Base-by-base conservation (phyloP, 2,797 vertebrate species). In the Cyclura pinguis region DNA sequence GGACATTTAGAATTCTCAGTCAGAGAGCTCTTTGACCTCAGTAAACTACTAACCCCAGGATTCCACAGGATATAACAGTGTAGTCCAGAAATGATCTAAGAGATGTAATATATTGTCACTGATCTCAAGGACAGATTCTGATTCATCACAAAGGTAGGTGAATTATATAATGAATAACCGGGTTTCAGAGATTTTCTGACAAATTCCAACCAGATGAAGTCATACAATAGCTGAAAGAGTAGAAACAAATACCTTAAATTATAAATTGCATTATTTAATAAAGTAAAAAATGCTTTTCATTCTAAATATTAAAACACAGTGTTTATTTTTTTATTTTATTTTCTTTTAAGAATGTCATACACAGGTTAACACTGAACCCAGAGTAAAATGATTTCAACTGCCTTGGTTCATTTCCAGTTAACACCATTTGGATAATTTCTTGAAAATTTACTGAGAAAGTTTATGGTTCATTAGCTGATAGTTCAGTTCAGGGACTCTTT, bases 401-500 rank as follows among this genome's bases (percentile, higher is more conserved):
- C 38, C 57, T 47, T 4, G 1, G 12, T 32, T 47, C 5, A 42
- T 73, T 67, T 80, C 1, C 42, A 55, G 13, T 35, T 29, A 80
- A 80, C 5, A 86, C 32, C 24, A 72, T 42, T 86, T 50, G 8
- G 59, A 62, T 22, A n/a, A 67, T 73, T 57, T 80, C 27, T 90
- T 81, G 24, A 6, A 67, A 59, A 69, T 89, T 78, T 64, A 67
- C 32, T 35, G 20, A 64, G 42, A 57, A 24, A 73, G 52, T 35
- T 69, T 86, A 59, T 73, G 67, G 64, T 55, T 86, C 50, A 73
- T 86, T 80, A 85, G 50, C n/a, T 69, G 76, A 69, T 47, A 5
- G 4, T n/a, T 59, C 24, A 50, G 32, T 90, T 86, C 64, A 74
- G 52, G 38, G 64, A 59, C n/a, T 73, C 84, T 81, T 86, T 86